Evolutionary conservation across 2,797 vertebrate species (phyloP).

Genomic region (Silurus aristotelis): DNA sequence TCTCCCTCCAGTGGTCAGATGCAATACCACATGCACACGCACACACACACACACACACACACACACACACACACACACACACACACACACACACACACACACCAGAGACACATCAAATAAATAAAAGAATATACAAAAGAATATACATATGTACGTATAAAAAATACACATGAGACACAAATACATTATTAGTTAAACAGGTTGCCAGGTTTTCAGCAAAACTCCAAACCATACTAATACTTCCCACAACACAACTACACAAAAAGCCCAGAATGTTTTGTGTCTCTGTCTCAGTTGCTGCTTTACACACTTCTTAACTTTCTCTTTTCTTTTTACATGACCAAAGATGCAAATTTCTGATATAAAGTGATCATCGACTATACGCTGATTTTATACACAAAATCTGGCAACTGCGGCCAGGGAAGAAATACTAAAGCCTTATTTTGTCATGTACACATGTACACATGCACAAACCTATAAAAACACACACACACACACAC

Average conservation of each 20-base stretch:
- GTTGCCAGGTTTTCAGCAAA: not conserved
- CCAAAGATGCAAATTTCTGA: not conserved
- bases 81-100: constrained; percentile 2
- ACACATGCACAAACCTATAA: too few relatives aligned
- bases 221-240: not conserved
- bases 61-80: not conserved
- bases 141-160: not conserved
- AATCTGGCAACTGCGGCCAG: not conserved
- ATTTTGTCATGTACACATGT: not conserved
- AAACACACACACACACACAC: too few relatives aligned
- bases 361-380: not conserved
- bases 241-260: not conserved
- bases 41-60: too few relatives aligned
- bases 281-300: not conserved
- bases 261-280: not conserved
- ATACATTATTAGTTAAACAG: too few relatives aligned
- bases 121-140: not conserved
- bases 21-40: not conserved
- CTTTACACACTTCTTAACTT: not conserved
- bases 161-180: too few relatives aligned
- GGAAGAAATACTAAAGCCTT: not conserved
- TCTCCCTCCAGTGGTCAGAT: constrained; percentile 67
- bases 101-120: not conserved
- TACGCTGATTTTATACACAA: not conserved
- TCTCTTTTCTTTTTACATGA: not conserved